phyloP scores from a whole-genome alignment of 2,113 vertebrate genomes.

The Caracal caracal region DNA sequence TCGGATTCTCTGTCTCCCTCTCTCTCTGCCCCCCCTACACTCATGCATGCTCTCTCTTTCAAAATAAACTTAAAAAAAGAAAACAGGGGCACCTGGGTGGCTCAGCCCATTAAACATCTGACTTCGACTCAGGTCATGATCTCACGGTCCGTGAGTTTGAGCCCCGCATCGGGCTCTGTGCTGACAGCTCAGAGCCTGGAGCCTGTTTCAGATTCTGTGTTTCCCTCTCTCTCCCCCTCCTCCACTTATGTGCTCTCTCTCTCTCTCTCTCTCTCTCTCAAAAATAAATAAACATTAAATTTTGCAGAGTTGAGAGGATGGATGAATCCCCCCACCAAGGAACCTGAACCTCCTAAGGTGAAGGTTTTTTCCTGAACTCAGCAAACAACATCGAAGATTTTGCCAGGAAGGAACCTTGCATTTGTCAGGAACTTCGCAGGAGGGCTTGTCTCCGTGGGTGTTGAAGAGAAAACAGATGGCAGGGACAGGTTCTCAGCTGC shows the following conservation, averaged over 20 bases:
- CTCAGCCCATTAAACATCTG: too few species aligned
- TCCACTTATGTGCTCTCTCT: rapidly evolving
- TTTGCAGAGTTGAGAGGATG: neutral
- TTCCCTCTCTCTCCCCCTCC: too few species aligned
- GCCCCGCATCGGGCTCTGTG: too few species aligned
- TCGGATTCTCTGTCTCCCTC: too few species aligned
- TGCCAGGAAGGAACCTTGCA: neutral
- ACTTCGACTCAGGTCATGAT: too few species aligned
- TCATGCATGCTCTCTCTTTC: too few species aligned
- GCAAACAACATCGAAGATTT: neutral
- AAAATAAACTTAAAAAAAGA: too few species aligned
- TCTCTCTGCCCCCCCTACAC: too few species aligned
- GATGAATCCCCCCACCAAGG: neutral
- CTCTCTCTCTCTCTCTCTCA: too few species aligned
- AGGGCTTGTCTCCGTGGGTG: neutral
- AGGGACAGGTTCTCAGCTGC: neutral
- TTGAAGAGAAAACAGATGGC: constrained; percentile 40
- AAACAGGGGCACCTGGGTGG: neutral
- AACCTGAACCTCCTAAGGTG: neutral
- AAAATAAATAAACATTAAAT: neutral
- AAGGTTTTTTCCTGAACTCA: neutral
- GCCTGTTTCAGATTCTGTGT: too few species aligned
- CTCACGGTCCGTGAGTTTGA: too few species aligned
- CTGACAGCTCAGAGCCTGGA: too few species aligned
- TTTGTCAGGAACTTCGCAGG: neutral